These are phyloP conservation scores for Cryptoblepharus egeriae DNA, from an alignment of 2,797 vertebrate species.

Conservation along the genomic window DNA sequence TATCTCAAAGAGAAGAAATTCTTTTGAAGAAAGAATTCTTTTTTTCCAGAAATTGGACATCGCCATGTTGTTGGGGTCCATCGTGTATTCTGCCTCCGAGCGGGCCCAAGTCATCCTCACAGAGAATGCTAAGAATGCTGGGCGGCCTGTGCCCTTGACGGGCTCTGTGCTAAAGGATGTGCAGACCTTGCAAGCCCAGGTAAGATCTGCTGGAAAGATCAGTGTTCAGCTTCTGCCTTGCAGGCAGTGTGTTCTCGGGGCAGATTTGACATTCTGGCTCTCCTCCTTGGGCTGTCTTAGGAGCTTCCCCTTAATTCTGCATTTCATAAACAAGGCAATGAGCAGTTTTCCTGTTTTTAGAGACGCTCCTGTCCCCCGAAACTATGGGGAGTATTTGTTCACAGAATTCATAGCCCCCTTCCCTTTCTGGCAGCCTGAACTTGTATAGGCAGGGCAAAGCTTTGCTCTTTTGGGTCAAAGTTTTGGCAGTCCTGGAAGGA, in stretches of 20 bases:
- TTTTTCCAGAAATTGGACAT: slow-evolving; percentile 64
- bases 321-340: neutral
- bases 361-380: too few species aligned
- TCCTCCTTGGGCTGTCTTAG: neutral
- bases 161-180: slow-evolving; percentile 80
- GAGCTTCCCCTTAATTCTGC: neutral
- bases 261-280: neutral
- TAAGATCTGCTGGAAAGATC: slow-evolving; percentile 55
- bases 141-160: slow-evolving; percentile 61
- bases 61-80: slow-evolving; percentile 73
- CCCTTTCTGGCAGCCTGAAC: too few species aligned
- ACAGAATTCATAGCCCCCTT: too few species aligned
- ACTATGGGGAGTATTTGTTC: too few species aligned
- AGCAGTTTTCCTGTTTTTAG: too few species aligned
- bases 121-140: rapidly evolving
- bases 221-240: neutral
- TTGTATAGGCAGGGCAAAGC: too few species aligned
- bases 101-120: slow-evolving; percentile 60
- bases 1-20: neutral
- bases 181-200: slow-evolving; percentile 61
- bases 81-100: slow-evolving; percentile 80
- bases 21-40: neutral
- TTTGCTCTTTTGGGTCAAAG: too few species aligned
- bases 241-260: neutral
- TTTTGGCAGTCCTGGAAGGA: too few species aligned